Percentiles rank a stretch among this genome's conserved stretches.
Conservation (phyloP, 92 coral and sea anemone species). For the Siderastrea siderea region DNA sequence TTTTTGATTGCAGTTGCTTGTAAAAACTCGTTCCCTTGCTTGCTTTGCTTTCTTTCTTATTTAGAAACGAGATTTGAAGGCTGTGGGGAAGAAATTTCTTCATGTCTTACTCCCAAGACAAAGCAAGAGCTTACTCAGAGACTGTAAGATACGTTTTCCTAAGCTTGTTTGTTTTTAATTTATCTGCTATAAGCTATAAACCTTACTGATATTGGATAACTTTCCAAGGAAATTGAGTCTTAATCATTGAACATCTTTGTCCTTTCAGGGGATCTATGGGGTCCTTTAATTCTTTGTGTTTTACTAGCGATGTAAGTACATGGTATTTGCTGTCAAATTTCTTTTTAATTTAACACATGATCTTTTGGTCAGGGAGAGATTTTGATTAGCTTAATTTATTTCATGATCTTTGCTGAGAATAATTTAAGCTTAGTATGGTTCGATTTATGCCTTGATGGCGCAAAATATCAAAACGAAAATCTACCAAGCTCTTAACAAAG, state of each 20-base stretch:
- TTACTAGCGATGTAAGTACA: conserved; percentile 97
- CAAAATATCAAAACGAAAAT: too few relatives aligned
- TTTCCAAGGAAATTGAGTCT: background rate
- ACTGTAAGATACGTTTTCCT: conserved; percentile 78
- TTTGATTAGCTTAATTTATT: too few relatives aligned
- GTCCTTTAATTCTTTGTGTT: conserved; percentile 96
- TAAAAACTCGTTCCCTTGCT: background rate
- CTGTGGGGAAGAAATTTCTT: conserved; percentile 94
- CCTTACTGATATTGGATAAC: background rate
- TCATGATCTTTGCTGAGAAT: background rate
- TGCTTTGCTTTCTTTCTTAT: background rate
- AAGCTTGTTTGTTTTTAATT: background rate
- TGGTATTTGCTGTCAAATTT: background rate
- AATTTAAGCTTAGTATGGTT: background rate
- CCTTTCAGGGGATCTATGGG: conserved; percentile 99
- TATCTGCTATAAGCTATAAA: background rate
- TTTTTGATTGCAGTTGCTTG: background rate
- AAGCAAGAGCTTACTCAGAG: conserved; percentile 92
- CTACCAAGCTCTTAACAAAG: too few relatives aligned
- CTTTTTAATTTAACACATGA: background rate
- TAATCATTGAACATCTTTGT: background rate
- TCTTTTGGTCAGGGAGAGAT: background rate
- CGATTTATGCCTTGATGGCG: background rate
- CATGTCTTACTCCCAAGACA: conserved; percentile 97
- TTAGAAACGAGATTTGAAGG: conserved; percentile 93